A percentile compares a stretch with the other conserved stretches of the same genome.
Evolutionary conservation across 2,888 invertebrate species (phyloP).

Genomic region (Podabrus alpinus): DNA sequence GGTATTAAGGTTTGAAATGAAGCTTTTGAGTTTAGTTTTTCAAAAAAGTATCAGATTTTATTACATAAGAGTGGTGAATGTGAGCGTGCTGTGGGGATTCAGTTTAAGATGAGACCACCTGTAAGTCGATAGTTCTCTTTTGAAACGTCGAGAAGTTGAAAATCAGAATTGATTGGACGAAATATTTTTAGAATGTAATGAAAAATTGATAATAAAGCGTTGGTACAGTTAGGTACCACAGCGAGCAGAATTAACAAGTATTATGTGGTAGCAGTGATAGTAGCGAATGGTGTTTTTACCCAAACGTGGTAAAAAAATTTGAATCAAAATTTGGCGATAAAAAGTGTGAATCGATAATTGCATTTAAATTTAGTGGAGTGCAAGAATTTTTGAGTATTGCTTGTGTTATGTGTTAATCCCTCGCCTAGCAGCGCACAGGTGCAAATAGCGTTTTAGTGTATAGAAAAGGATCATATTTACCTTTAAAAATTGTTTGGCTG

Average conservation of each 20-base stretch:
- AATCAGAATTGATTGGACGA: background rate
- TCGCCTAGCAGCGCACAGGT: constrained; percentile 14
- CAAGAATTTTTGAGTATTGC: background rate
- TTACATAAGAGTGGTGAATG: background rate
- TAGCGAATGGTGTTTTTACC: background rate
- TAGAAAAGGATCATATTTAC: constrained; percentile 9
- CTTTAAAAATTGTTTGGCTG: constrained; percentile 12
- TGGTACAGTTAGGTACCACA: background rate
- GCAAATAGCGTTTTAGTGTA: background rate
- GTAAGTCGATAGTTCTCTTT: background rate
- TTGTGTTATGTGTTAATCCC: constrained; percentile 5
- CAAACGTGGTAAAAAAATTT: background rate
- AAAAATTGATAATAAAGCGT: background rate
- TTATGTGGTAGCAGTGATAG: background rate
- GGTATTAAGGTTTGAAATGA: background rate
- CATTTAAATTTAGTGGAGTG: background rate
- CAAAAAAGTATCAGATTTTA: background rate
- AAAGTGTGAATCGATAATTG: background rate
- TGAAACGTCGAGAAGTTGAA: background rate
- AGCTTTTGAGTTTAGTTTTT: background rate
- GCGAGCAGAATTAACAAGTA: background rate
- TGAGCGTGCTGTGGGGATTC: background rate
- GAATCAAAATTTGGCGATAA: background rate
- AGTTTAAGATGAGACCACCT: background rate
- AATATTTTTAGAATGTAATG: background rate